Percentiles rank a stretch among this genome's conserved stretches.
These are phyloP conservation scores for Orthonyx spaldingii DNA, from an alignment of 2,113 vertebrate genomes.

Conservation along the genomic window DNA sequence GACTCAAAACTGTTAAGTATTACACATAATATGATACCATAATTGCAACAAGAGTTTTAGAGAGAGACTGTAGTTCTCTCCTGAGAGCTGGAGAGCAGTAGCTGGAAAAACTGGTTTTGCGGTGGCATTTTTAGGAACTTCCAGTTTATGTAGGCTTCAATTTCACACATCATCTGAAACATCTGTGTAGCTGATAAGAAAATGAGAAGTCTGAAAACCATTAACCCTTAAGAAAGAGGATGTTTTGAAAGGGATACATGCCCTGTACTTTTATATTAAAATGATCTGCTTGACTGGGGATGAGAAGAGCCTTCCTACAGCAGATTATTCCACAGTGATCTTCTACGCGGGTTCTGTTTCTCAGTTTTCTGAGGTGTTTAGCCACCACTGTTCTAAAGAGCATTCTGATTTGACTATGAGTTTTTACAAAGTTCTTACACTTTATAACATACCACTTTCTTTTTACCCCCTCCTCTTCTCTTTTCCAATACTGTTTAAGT, in stretches of 20 bases:
- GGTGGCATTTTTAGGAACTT: not conserved
- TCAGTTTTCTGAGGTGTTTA: not conserved
- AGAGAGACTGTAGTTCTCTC: not conserved
- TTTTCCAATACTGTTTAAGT: not conserved
- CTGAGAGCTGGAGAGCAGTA: not conserved
- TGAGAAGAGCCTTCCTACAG: not conserved
- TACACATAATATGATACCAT: not conserved
- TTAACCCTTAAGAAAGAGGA: not conserved
- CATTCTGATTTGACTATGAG: not conserved
- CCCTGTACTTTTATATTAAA: not conserved
- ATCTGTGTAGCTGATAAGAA: not conserved
- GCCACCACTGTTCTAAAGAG: not conserved
- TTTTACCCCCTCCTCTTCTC: accelerated
- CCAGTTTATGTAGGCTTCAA: not conserved
- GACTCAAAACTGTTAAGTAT: not conserved
- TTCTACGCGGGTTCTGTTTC: accelerated
- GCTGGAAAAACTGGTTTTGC: not conserved
- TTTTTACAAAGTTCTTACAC: not conserved
- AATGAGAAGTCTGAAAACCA: not conserved
- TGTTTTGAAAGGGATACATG: not conserved
- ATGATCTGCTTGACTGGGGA: not conserved
- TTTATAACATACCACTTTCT: not conserved
- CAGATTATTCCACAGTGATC: not conserved
- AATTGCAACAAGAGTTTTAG: not conserved
- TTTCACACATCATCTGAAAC: not conserved